Conservation (phyloP, 2,797 vertebrate species). For the Crax fasciolata region DNA sequence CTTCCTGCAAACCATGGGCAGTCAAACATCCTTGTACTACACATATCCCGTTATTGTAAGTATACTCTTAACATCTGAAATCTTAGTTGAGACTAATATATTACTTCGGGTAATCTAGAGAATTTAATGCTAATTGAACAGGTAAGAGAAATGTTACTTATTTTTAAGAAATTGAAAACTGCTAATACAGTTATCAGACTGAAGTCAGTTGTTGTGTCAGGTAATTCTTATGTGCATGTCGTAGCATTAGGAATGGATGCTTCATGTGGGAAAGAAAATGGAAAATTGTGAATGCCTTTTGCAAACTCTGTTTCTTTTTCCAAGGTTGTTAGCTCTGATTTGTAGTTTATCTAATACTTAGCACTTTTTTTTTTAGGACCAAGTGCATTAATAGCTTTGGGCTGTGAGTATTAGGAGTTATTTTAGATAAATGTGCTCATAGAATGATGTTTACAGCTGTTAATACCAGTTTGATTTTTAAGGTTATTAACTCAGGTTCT, state of each 20-base stretch:
- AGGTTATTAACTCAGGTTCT: conserved; percentile 20
- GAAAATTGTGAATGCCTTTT: conserved; percentile 34
- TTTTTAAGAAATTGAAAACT: conserved; percentile 17
- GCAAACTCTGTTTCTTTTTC: conserved; percentile 34
- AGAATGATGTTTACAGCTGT: background rate
- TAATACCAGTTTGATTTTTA: conserved; percentile 1
- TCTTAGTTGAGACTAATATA: conserved; percentile 1
- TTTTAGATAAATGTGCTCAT: conserved; percentile 48
- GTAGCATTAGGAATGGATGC: background rate
- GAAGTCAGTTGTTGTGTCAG: background rate
- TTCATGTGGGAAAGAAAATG: conserved; percentile 29
- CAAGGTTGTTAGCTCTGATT: conserved; percentile 42
- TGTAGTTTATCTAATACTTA: conserved; percentile 16
- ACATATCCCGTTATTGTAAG: background rate
- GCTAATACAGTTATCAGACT: conserved; percentile 33
- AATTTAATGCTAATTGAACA: conserved; percentile 30
- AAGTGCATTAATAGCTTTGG: conserved; percentile 45
- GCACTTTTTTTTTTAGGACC: background rate
- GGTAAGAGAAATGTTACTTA: conserved; percentile 7
- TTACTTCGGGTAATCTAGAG: background rate
- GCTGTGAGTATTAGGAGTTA: background rate
- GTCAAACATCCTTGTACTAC: background rate
- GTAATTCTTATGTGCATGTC: conserved; percentile 8
- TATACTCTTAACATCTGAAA: background rate
- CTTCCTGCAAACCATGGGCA: background rate